Evolutionary conservation across 2,113 vertebrate species (phyloP).

Genomic region (Brachypteracias leptosomus): DNA sequence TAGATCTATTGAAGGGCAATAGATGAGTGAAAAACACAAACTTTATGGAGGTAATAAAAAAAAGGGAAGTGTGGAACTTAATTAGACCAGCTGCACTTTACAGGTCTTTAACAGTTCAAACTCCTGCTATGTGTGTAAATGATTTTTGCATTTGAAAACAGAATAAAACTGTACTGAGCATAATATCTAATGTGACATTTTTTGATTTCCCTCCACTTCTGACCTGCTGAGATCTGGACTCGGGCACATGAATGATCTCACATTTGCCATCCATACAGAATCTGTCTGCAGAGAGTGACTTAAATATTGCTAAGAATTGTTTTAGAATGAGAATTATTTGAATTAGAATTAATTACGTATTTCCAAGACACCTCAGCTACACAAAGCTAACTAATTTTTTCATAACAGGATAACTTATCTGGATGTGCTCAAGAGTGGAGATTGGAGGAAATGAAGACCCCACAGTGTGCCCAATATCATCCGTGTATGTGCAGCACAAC

Average conservation of each 20-base stretch:
- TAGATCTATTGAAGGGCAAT: not conserved
- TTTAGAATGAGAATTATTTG: slow-evolving; percentile 3
- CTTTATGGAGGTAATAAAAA: not conserved
- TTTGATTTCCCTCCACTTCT: slow-evolving; percentile 38
- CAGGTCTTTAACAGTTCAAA: not conserved
- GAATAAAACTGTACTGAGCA: slow-evolving; percentile 36
- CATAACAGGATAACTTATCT: not conserved
- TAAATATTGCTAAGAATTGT: not conserved
- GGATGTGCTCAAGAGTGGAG: not conserved
- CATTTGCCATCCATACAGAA: slow-evolving; percentile 11
- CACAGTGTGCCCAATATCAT: not conserved
- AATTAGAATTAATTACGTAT: slow-evolving; percentile 9
- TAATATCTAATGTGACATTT: slow-evolving; percentile 31
- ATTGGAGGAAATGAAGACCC: not conserved
- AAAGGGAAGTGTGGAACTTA: not conserved
- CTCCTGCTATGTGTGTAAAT: not conserved
- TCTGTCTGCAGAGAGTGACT: not conserved
- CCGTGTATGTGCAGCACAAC: not conserved
- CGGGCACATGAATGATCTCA: slow-evolving; percentile 26
- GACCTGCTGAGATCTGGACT: slow-evolving; percentile 40
- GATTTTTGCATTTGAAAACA: not conserved
- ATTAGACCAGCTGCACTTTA: not conserved
- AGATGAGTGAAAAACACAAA: not conserved
- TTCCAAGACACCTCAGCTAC: not conserved
- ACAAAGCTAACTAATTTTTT: not conserved